Base-by-base conservation (phyloP, 2,888 invertebrate species). In the Drosophila tanythrix region DNA sequence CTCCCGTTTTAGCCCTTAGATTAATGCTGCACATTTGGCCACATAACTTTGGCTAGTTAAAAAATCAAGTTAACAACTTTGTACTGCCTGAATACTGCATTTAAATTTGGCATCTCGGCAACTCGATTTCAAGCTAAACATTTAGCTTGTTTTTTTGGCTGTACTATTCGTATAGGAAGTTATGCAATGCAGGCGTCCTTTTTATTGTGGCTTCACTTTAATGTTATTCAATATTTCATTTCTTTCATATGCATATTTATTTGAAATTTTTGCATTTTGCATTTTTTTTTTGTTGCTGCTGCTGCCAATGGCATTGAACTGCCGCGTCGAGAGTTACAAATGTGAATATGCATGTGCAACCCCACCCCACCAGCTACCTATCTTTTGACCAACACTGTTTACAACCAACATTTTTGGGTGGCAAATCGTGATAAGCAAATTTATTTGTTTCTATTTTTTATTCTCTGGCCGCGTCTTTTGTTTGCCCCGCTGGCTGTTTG, bases 251-350 rank as follows among this genome's bases (percentile, higher is more conserved):
- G 51, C 33, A 35, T 18, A 35, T 53, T 35, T 53, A 25, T 53
- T 48, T 21, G 15, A 25, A 8, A 46, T 25, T 25, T 46, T 7
- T 46, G 36, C 50, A 48, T 18, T 59, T 62, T 55, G 21, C 21
- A 21, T 61, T n/a, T 29, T 46, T 21, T 18, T 31, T 7, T 21
- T 57, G 2, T 6, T 18, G n/a, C 6, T 25, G 10, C 15, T 31
- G 36, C 10, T 31, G 40, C 40, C 63, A 56, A 66, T 82, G 83
- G 60, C 86, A 83, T 72, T 86, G 86, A 86, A 83, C 86, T 72
- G 80, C 52, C 63, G n/a, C 63, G n/a, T 38, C n/a, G 53, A 40
- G 43, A 33, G 43, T 21, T 36, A 5, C 38, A 11, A 29, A 36
- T 29, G 27, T 51, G 33, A 33, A 51, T 35, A 33, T 64, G 50